Conservation (phyloP, 2,113 vertebrate genomes). For the Pseudois nayaur region DNA sequence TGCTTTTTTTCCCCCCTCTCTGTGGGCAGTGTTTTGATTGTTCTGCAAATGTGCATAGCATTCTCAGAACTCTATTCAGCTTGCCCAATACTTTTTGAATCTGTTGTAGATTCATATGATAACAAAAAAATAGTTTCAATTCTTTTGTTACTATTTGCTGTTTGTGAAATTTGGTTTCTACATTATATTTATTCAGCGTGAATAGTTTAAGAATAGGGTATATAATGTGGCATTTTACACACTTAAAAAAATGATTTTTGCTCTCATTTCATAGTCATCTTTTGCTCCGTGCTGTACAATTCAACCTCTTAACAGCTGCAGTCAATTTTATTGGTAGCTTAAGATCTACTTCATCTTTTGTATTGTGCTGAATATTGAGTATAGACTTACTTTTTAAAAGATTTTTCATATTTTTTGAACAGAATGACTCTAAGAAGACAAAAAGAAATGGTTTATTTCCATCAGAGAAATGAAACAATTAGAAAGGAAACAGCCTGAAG, state of each 20-base stretch:
- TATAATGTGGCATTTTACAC: slow-evolving; percentile 19
- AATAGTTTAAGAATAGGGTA: slow-evolving; percentile 7
- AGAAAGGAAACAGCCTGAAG: neutral
- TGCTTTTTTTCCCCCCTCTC: neutral
- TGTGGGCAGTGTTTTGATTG: slow-evolving; percentile 20
- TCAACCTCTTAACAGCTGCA: neutral
- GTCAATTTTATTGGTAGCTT: neutral
- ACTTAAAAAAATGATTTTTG: neutral
- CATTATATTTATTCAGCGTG: slow-evolving; percentile 26
- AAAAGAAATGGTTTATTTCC: slow-evolving; percentile 3
- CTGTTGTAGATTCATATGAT: neutral
- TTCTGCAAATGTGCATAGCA: neutral
- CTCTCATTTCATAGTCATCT: neutral
- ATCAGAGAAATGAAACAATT: neutral
- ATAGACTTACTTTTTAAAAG: neutral
- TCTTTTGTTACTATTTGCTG: neutral
- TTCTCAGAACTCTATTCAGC: slow-evolving; percentile 1
- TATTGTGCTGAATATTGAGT: neutral
- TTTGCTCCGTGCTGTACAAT: neutral
- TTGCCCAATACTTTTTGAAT: neutral
- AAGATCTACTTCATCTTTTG: neutral
- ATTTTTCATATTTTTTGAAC: neutral
- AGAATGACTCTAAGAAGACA: neutral
- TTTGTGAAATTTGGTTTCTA: slow-evolving; percentile 30
- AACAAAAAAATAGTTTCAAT: slow-evolving; percentile 5